Percentiles rank a stretch among this genome's conserved stretches.
phyloP scores from a whole-genome alignment of 2,797 vertebrate species.

The Muraenolepis orangiensis region DNA sequence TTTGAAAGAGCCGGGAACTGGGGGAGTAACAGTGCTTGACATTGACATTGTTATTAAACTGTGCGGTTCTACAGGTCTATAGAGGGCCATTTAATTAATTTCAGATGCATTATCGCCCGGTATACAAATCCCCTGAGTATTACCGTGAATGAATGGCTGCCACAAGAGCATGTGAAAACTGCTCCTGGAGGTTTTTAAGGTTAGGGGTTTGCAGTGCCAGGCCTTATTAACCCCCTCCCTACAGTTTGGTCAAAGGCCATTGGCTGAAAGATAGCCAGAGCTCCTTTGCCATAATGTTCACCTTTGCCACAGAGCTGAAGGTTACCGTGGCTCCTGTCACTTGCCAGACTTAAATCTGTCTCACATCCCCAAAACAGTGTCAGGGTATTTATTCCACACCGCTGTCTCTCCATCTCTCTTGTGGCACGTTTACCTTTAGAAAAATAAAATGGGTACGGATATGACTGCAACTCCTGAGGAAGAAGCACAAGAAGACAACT shows the following conservation, averaged over 20 bases:
- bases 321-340: slow-evolving; percentile 2
- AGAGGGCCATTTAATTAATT: background rate
- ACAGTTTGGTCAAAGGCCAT: slow-evolving; percentile 56
- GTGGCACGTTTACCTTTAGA: background rate
- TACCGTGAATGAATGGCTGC: slow-evolving; percentile 27
- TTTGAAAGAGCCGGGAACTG: background rate
- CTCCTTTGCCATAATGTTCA: slow-evolving; percentile 29
- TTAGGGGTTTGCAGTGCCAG: slow-evolving; percentile 45
- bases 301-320: slow-evolving; percentile 21
- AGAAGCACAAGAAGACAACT: background rate
- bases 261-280: slow-evolving; percentile 38
- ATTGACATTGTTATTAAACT: background rate
- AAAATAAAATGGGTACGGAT: background rate
- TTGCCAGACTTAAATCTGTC: background rate
- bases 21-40: background rate
- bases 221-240: slow-evolving; percentile 41
- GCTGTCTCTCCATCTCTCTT: background rate
- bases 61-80: background rate
- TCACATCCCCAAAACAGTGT: background rate
- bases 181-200: slow-evolving; percentile 40
- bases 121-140: slow-evolving; percentile 6
- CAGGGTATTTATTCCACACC: background rate
- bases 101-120: background rate
- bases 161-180: slow-evolving; percentile 23
- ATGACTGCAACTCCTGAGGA: background rate